Conservation (phyloP, 2,113 vertebrate species). For the Anhinga anhinga region DNA sequence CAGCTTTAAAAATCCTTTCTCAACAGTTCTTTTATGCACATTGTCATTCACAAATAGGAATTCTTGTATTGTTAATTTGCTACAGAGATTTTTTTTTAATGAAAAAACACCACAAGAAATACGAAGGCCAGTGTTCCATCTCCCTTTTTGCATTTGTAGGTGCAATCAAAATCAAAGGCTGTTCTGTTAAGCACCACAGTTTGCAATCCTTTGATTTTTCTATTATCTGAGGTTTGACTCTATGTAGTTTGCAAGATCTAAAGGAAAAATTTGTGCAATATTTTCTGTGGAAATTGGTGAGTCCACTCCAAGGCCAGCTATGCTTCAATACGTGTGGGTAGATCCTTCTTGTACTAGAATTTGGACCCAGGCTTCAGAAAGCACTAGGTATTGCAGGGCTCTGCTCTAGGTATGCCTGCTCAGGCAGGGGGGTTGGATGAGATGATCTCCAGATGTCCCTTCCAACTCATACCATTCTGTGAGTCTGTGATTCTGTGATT, state of each 20-base stretch:
- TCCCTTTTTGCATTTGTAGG: not conserved
- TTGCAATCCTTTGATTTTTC: not conserved
- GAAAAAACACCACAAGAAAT: not conserved
- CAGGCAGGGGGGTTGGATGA: no score
- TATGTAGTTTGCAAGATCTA: not conserved
- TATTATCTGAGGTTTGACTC: not conserved
- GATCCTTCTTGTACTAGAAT: not conserved
- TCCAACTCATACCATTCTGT: no score
- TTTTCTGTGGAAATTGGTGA: not conserved
- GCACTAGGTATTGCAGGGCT: not conserved
- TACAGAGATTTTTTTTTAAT: not conserved
- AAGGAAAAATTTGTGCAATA: not conserved
- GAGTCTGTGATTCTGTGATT: not conserved
- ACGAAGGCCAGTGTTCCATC: not conserved
- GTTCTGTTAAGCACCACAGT: not conserved
- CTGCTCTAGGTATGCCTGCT: no score
- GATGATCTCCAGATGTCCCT: no score
- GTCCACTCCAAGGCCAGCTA: not conserved
- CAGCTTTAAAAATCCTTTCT: conserved; percentile 1
- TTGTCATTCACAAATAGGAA: not conserved
- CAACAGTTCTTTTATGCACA: not conserved
- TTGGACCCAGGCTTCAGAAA: not conserved
- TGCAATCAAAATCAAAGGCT: not conserved
- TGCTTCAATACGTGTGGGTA: not conserved
- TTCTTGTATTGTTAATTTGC: not conserved